Base-by-base conservation (phyloP, 2,888 invertebrate species). In the Julus scandinavius region DNA sequence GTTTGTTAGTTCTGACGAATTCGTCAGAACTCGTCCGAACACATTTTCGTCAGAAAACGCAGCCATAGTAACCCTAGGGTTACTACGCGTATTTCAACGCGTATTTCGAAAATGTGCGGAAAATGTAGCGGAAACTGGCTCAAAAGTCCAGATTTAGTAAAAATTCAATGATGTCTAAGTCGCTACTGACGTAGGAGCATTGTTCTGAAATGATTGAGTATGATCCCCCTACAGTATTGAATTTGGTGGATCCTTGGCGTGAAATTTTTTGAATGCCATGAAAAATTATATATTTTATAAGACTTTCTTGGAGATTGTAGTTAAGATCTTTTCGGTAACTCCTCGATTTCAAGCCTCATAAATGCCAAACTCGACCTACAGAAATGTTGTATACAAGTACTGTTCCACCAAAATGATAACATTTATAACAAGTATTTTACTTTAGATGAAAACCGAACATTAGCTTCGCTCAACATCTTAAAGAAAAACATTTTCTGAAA, bases 321-420 rank as follows among this genome's bases (percentile, higher is more conserved):
- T 2, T 29, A 7, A 29, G 6, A 29, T 72, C 9, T 11, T 72
- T 72, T 72, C 38, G 38, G 80, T 7, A 80, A 80, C 38, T 80
- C 13, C 38, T 80, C 80, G 11, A 80, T 80, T 80, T 80, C 80
- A 80, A 80, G 80, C 38, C 80, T 80, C 15, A 15, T 80, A 80
- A 80, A 80, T 9, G 15, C 80, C 80, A 15, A 29, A 29, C 80
- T 38, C 80, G 80, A 80, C 80, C 29, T 29, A 11, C 72, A 11
- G 20, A 72, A 29, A 72, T 9, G 3, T n/a, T 17, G 5, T 58
- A n/a, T 45, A 54, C 20, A 72, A 72, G 20, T 72, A 72, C 29
- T 11, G 72, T 72, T 72, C 72, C 20, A 11, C 29, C 20, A 72
- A 72, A 29, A 38, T 29, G 29, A 11, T 72, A 29, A 13, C 3